phyloP scores from a whole-genome alignment of 2,797 vertebrate species.

The Bucorvus abyssinicus region DNA sequence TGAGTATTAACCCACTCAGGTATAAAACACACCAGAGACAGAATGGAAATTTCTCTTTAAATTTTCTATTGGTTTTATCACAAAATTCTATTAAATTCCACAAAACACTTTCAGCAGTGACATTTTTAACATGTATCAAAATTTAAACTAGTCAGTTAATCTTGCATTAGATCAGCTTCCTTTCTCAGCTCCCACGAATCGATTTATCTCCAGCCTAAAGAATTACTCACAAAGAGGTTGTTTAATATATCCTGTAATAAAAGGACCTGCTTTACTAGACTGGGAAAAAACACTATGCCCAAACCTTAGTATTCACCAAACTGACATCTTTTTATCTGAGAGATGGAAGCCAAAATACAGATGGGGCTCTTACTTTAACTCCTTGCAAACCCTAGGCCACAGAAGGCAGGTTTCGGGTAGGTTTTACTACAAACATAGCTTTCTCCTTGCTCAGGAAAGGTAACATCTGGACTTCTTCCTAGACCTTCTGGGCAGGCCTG shows the following conservation, averaged over 20 bases:
- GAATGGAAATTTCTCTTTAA: background rate
- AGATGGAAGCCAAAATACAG: background rate
- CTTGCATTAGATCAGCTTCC: background rate
- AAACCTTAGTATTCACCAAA: background rate
- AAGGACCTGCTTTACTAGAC: background rate
- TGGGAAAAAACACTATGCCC: background rate
- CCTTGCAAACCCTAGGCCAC: background rate
- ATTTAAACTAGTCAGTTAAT: background rate
- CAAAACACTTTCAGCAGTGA: background rate
- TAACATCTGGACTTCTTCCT: background rate
- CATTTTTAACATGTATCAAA: background rate
- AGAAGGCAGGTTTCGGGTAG: background rate
- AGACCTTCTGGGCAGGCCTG: background rate
- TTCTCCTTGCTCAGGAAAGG: background rate
- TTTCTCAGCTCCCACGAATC: background rate
- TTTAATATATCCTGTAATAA: background rate
- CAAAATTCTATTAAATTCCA: background rate
- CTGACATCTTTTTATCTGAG: background rate
- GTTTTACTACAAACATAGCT: background rate
- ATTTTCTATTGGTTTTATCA: background rate
- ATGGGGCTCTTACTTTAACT: background rate
- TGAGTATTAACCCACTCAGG: background rate
- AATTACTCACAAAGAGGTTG: background rate
- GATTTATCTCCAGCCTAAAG: background rate
- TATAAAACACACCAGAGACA: background rate